Base-by-base conservation (phyloP, 2,113 vertebrate genomes). In the Neomonachus schauinslandi region DNA sequence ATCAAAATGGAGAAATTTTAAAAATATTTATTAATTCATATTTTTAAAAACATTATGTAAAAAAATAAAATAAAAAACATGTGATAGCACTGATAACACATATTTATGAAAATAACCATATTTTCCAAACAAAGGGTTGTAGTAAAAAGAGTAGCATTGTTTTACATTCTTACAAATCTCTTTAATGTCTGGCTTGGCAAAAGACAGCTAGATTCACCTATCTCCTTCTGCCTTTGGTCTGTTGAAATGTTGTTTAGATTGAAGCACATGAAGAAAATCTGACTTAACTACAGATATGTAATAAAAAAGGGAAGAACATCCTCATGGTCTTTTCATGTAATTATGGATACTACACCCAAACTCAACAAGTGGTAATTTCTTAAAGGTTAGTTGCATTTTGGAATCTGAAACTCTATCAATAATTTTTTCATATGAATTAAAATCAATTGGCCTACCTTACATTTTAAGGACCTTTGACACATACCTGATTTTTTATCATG, bases 201-300 rank as follows among this genome's bases (percentile, higher is more conserved):
- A 55, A 77, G 24, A 88, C 1, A 63, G 76, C 8, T 33, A 39
- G 28, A 93, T 49, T 67, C 42, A 33, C 16, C 33, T 51, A 93
- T 15, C 82, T 59, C 16, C 19, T 80, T 92, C 76, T 89, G 76
- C 33, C 76, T 76, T 89, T 19, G 8, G 53, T 84, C 85, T 88
- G 3, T 22, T 86, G 36, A 82, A 67, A 63, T 9, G 14, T 3
- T 86, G 59, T 92, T 94, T 49, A 92, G n/a, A 67, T 1, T 79
- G 3, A 96, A 89, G 15, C 49, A 93, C 24, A 82, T 26, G 21
- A 89, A 95, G 33, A 92, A 97, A 94, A 55, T 90, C 33, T 57
- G 36, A 92, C 51, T 81, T 90, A 69, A 93, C 42, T 82, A 84
- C 4, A 97, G 46, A 74, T 57, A 93, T 18, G 14, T 53, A 89